A percentile compares a stretch with the other conserved stretches of the same genome.
phyloP scores from a whole-genome alignment of 2,888 invertebrate species.

The Mystacides longicornis region DNA sequence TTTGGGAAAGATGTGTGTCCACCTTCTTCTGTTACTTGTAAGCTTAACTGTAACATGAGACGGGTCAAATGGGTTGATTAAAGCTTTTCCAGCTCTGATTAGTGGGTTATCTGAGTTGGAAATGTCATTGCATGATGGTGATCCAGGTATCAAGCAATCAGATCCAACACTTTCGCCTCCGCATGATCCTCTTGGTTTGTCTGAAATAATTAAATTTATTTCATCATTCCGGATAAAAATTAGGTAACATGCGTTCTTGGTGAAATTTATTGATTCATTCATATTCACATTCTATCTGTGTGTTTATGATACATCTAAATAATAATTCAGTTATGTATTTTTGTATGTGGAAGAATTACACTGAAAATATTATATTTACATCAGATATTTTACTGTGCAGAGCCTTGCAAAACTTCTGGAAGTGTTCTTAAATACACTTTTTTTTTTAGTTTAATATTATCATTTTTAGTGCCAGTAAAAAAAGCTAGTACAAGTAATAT shows the following conservation, averaged over 20 bases:
- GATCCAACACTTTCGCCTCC: conserved; percentile 14
- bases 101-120: conserved; percentile 45
- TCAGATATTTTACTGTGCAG: no score
- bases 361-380: no score
- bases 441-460: no score
- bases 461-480: no score
- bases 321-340: no score
- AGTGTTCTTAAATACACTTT: no score
- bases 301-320: no score
- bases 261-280: neutral
- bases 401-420: no score
- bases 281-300: neutral
- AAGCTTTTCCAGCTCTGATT: conserved; percentile 69
- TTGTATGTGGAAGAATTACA: no score
- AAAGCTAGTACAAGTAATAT: no score
- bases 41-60: conserved; percentile 94
- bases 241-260: neutral
- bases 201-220: conserved; percentile 1
- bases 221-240: neutral
- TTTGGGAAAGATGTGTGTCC: conserved; percentile 99
- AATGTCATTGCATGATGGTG: conserved; percentile 32
- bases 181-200: conserved; percentile 15
- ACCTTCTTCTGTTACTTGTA: conserved; percentile 88
- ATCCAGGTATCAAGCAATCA: conserved; percentile 34
- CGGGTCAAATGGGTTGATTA: conserved; percentile 98